A percentile compares a stretch with the other conserved stretches of the same genome.
Conservation (phyloP, 2,797 vertebrate species). For the Philypnodon macrostomus region DNA sequence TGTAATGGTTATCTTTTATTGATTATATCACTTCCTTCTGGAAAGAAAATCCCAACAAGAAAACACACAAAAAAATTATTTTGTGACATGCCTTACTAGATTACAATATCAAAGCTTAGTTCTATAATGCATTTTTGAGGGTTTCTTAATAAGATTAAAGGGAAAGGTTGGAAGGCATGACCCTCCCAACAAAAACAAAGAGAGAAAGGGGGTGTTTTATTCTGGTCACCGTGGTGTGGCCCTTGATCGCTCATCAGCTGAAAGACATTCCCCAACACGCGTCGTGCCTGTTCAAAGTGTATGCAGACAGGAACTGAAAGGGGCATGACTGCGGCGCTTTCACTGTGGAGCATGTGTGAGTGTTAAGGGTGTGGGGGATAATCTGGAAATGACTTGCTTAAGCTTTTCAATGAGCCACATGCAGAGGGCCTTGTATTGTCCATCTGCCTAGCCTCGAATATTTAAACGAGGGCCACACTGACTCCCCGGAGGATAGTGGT, state of each 20-base stretch:
- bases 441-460: slow-evolving; percentile 63
- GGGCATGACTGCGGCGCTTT: slow-evolving; percentile 44
- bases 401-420: slow-evolving; percentile 49
- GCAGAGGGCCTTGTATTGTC: slow-evolving; percentile 45
- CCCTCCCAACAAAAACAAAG: slow-evolving; percentile 53
- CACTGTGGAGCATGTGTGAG: slow-evolving; percentile 25
- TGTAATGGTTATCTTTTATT: too few relatives aligned
- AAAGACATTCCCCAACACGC: slow-evolving; percentile 63
- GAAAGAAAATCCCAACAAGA: background rate
- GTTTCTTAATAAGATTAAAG: slow-evolving; percentile 73
- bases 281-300: slow-evolving; percentile 37
- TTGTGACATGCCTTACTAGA: slow-evolving; percentile 44
- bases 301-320: slow-evolving; percentile 37
- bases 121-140: slow-evolving; percentile 54
- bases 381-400: slow-evolving; percentile 61
- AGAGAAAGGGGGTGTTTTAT: slow-evolving; percentile 35
- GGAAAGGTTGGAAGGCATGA: slow-evolving; percentile 51
- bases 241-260: slow-evolving; percentile 60
- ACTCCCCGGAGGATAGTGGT: slow-evolving; percentile 43
- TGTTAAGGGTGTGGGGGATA: slow-evolving; percentile 28
- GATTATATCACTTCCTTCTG: slow-evolving; percentile 32
- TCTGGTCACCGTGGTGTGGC: slow-evolving; percentile 38
- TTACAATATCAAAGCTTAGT: slow-evolving; percentile 62
- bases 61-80: slow-evolving; percentile 14
- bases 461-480: slow-evolving; percentile 12